phyloP scores from a whole-genome alignment of 2,888 invertebrate species.

The Lymantria monacha region DNA sequence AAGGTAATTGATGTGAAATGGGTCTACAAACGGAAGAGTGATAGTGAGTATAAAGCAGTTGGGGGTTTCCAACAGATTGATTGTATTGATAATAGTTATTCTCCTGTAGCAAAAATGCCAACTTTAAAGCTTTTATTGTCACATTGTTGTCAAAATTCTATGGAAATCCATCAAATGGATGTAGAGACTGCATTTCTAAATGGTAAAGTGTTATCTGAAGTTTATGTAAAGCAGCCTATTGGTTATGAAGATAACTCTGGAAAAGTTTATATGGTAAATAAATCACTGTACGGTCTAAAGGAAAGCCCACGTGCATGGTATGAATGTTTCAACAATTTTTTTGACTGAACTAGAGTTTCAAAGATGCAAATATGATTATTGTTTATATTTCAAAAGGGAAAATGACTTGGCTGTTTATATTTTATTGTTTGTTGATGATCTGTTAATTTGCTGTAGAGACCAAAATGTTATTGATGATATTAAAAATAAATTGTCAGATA shows the following conservation, averaged over 20 bases:
- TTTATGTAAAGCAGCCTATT: too few relatives aligned
- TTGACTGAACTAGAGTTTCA: too few relatives aligned
- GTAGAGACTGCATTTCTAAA: conserved; percentile 10
- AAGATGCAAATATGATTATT: too few relatives aligned
- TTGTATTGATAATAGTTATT: conserved; percentile 1
- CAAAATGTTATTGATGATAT: not conserved
- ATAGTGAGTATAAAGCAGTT: not conserved
- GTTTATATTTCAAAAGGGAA: too few relatives aligned
- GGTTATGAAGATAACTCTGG: conserved; percentile 2
- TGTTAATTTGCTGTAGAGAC: conserved; percentile 34
- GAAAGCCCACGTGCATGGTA: conserved; percentile 10
- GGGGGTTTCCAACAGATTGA: conserved; percentile 7
- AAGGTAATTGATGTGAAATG: conserved; percentile 3
- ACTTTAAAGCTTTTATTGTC: conserved; percentile 6
- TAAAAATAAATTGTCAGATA: conserved; percentile 27
- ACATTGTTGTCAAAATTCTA: conserved; percentile 1
- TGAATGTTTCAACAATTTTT: conserved; percentile 4
- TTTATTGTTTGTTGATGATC: conserved; percentile 28
- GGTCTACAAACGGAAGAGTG: conserved; percentile 1
- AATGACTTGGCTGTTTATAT: not conserved
- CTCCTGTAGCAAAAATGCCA: conserved; percentile 8
- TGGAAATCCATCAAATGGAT: conserved; percentile 8
- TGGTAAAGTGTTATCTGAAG: too few relatives aligned
- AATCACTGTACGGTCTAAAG: conserved; percentile 7
- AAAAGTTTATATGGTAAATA: conserved; percentile 7